phyloP scores from a whole-genome alignment of 2,113 vertebrate species.

The Upupa epops region DNA sequence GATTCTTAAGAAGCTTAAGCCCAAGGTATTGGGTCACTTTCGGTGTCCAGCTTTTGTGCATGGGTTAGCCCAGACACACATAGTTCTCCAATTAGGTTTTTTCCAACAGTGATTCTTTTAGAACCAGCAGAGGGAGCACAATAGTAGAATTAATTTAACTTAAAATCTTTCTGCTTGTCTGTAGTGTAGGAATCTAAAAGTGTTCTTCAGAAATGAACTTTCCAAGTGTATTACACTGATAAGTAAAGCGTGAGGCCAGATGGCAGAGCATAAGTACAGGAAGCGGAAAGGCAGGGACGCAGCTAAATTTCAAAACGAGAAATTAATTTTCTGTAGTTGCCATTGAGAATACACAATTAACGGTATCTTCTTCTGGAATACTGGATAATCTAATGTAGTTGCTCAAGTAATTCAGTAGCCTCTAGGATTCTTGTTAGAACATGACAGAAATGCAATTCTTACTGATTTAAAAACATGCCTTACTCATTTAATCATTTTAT shows the following conservation, averaged over 20 bases:
- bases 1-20: background rate
- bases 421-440: background rate
- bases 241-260: background rate
- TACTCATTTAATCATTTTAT: background rate
- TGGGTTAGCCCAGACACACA: background rate
- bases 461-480: background rate
- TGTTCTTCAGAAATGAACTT: background rate
- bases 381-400: background rate
- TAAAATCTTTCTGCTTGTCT: background rate
- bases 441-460: background rate
- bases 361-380: background rate
- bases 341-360: background rate
- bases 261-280: background rate
- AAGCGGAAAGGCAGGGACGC: background rate
- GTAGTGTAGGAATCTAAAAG: background rate
- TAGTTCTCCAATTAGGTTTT: background rate
- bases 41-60: background rate
- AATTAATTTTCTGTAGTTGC: background rate
- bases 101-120: background rate
- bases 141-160: background rate
- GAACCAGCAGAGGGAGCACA: conserved; percentile 57
- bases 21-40: background rate
- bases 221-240: background rate
- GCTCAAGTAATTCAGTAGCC: background rate
- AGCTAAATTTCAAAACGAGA: background rate